Percentiles rank a stretch among this genome's conserved stretches.
Conservation (phyloP, 2,797 vertebrate genomes). For the Bradypodion pumilum region DNA sequence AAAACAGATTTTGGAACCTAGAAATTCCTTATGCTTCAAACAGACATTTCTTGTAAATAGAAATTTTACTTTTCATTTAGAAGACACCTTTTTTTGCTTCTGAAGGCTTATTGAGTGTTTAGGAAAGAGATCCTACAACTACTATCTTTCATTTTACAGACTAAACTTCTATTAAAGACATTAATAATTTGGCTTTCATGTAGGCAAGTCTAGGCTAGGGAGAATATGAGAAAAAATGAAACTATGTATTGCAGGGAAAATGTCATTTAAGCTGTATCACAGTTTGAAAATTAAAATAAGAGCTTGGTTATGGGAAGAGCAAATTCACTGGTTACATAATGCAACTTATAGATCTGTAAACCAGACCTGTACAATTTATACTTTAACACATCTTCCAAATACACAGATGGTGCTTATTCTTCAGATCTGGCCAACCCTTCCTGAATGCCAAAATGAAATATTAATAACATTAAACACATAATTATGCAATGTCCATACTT, state of each 20-base stretch:
- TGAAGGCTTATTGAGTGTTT: background rate
- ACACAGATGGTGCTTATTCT: background rate
- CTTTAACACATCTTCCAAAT: background rate
- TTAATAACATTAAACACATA: background rate
- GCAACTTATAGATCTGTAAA: background rate
- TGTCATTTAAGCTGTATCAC: background rate
- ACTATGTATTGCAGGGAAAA: background rate
- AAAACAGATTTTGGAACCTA: background rate
- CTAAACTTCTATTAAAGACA: background rate
- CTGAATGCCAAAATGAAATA: background rate
- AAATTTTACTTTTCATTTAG: constrained; percentile 7
- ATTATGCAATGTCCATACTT: background rate
- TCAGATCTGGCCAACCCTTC: background rate
- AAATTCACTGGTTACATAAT: background rate
- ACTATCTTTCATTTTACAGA: background rate
- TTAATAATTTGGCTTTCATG: background rate
- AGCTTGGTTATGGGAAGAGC: background rate
- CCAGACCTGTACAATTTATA: background rate
- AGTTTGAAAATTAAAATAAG: background rate
- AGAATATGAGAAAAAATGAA: background rate
- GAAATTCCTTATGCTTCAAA: background rate
- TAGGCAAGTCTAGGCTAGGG: background rate
- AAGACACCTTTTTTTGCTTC: background rate
- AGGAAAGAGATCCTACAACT: background rate
- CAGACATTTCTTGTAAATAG: background rate